These are phyloP conservation scores for Mormyrus lacerda DNA, from an alignment of 2,113 vertebrate genomes.

Conservation along the genomic window DNA sequence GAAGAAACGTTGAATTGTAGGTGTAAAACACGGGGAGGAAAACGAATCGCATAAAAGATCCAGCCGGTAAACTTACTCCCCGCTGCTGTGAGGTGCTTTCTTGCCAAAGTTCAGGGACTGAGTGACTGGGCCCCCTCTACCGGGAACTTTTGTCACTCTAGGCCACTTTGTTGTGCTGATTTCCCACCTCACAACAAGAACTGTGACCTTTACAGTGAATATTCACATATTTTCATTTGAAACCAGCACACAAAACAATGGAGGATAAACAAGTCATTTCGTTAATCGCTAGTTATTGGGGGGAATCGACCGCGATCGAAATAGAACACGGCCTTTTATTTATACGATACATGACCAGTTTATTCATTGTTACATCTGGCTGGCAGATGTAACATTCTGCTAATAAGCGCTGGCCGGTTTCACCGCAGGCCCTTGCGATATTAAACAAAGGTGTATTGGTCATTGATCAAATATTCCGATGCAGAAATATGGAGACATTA, in stretches of 20 bases:
- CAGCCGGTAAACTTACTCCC: background rate
- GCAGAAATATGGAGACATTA: background rate
- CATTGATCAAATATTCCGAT: background rate
- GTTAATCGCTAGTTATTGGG: background rate
- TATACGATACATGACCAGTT: background rate
- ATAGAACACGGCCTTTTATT: background rate
- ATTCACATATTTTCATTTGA: background rate
- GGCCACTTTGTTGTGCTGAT: background rate
- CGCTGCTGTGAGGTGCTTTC: background rate
- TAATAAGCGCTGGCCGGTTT: background rate
- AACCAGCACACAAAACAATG: background rate
- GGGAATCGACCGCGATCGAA: background rate
- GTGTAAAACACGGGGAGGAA: background rate
- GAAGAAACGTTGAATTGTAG: background rate
- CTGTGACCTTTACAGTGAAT: background rate
- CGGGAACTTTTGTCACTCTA: background rate
- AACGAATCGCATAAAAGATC: background rate
- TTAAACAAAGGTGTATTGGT: background rate
- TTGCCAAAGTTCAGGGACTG: background rate
- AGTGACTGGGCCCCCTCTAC: background rate
- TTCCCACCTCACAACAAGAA: background rate
- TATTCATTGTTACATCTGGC: background rate
- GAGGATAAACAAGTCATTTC: background rate
- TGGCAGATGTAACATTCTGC: background rate
- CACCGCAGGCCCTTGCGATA: background rate